phyloP scores from a whole-genome alignment of 2,888 invertebrate species.

The Mylabris sibirica region DNA sequence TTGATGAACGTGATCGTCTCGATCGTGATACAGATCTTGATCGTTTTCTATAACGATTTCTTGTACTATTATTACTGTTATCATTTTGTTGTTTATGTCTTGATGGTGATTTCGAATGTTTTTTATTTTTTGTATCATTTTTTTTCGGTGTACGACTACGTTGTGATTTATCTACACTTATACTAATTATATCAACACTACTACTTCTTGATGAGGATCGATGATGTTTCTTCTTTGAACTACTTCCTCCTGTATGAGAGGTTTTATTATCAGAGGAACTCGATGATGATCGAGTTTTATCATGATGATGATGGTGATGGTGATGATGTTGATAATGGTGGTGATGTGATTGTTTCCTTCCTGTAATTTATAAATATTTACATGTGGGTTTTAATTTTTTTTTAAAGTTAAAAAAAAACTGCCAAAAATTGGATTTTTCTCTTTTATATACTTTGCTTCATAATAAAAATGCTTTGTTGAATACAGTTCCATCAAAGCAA shows the following conservation, averaged over 20 bases:
- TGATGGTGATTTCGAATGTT: conserved; percentile 25
- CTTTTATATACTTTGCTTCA: not conserved
- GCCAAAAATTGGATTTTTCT: not conserved
- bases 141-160: conserved; percentile 23
- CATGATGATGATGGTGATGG: conserved; percentile 15
- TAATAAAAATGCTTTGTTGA: not conserved
- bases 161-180: conserved; percentile 12
- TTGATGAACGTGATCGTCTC: conserved; percentile 34
- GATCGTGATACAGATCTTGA: conserved; percentile 37
- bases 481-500: not conserved
- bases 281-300: conserved; percentile 37
- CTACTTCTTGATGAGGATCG: conserved; percentile 31
- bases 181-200: conserved; percentile 21
- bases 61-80: not conserved
- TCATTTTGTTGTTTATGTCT: conserved; percentile 23
- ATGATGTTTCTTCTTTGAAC: conserved; percentile 33
- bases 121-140: conserved; percentile 26
- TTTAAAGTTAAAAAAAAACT: not conserved
- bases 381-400: not conserved
- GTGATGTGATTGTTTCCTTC: conserved; percentile 27
- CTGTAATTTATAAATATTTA: conserved; percentile 31
- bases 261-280: conserved; percentile 37
- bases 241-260: conserved; percentile 29
- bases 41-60: not conserved
- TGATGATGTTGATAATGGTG: conserved; percentile 20